Conservation (phyloP, 2,888 invertebrate genomes). For the Amphimallon solstitiale region DNA sequence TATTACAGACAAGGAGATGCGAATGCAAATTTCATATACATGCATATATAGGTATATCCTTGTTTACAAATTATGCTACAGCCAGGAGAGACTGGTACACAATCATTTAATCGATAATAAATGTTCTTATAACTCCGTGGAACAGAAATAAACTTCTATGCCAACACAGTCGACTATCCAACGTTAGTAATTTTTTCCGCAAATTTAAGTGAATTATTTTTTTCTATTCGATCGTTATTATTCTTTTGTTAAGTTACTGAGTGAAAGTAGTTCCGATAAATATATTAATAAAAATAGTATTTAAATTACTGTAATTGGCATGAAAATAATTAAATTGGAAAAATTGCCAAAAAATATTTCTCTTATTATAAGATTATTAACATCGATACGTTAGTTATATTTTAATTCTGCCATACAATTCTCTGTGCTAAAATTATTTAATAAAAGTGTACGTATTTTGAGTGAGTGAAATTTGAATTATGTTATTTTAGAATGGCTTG, state of each 20-base stretch:
- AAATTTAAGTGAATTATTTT: no score
- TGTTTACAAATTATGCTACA: no score
- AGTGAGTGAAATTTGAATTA: background rate
- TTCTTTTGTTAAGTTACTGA: no score
- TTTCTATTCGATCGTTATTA: no score
- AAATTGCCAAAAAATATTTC: background rate
- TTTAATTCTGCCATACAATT: no score
- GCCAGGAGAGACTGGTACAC: conserved; percentile 31
- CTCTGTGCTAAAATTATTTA: background rate
- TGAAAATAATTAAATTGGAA: no score
- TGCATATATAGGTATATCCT: no score
- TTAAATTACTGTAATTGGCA: no score
- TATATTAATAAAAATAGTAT: no score
- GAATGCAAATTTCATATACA: no score
- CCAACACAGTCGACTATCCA: background rate
- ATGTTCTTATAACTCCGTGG: conserved; percentile 11
- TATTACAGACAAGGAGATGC: no score
- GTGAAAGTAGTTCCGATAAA: no score
- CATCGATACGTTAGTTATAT: background rate
- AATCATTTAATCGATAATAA: conserved; percentile 28
- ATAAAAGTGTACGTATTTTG: background rate
- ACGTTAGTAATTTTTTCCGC: conserved; percentile 6
- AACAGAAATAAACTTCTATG: conserved; percentile 9
- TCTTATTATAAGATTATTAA: background rate
- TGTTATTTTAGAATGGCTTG: conserved; percentile 77